These are phyloP conservation scores for Conus canariensis DNA, from an alignment of 2,888 invertebrate species.

Conservation along the genomic window DNA sequence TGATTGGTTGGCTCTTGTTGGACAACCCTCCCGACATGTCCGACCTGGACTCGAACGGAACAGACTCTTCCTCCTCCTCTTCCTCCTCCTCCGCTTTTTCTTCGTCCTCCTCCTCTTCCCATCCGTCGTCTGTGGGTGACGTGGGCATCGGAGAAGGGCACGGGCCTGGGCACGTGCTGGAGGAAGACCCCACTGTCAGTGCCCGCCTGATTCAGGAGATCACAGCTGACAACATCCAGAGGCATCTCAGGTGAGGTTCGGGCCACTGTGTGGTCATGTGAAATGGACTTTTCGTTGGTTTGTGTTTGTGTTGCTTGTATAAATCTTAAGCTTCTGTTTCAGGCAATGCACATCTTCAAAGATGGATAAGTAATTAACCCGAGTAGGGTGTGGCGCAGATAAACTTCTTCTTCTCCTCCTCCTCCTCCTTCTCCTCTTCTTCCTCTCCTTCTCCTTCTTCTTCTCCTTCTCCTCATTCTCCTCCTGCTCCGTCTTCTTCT, in stretches of 20 bases:
- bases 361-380: too few relatives aligned
- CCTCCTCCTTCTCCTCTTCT: too few relatives aligned
- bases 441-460: too few relatives aligned
- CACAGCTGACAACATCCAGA: constrained; percentile 34
- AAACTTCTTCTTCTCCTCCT: too few relatives aligned
- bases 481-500: too few relatives aligned
- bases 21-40: not conserved
- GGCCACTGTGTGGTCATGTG: too few relatives aligned
- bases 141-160: not conserved
- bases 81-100: not conserved
- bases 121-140: not conserved
- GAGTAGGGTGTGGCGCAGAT: too few relatives aligned
- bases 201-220: constrained; percentile 30
- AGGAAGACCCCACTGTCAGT: constrained; percentile 35
- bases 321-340: too few relatives aligned
- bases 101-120: not conserved
- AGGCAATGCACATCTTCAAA: too few relatives aligned
- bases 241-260: constrained; percentile 36
- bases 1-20: constrained; percentile 39
- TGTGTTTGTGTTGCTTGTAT: too few relatives aligned
- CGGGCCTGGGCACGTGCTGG: not conserved
- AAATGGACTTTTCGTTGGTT: too few relatives aligned
- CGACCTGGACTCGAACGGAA: not conserved
- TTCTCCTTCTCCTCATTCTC: too few relatives aligned
- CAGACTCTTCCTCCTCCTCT: not conserved